Percentiles rank a stretch among this genome's conserved stretches.
phyloP scores from a whole-genome alignment of 2,888 invertebrate genomes.

The Lydus trimaculatus region DNA sequence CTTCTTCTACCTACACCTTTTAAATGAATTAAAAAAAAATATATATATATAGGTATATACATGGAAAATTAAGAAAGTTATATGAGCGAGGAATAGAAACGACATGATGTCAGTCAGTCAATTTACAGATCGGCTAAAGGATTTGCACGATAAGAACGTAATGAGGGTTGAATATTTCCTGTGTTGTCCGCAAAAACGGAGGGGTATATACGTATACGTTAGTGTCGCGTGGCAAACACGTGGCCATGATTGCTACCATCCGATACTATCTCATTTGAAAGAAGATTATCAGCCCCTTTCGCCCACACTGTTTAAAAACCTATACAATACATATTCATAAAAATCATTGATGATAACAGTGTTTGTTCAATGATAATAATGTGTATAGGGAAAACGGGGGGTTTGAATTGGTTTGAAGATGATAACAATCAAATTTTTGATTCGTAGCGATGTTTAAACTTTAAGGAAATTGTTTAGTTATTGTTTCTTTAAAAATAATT shows the following conservation, averaged over 20 bases:
- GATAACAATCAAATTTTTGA: not conserved
- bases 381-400: not conserved
- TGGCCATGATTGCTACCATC: slow-evolving; percentile 44
- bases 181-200: slow-evolving; percentile 43
- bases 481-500: not conserved
- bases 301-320: slow-evolving; percentile 30
- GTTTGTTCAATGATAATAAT: slow-evolving; percentile 13
- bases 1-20: not conserved
- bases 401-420: not conserved
- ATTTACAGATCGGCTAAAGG: slow-evolving; percentile 59
- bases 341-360: slow-evolving; percentile 14
- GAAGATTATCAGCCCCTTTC: slow-evolving; percentile 28
- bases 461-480: not conserved
- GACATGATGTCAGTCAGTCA: slow-evolving; percentile 43
- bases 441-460: not conserved
- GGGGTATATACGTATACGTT: no score
- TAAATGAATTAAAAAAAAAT: slow-evolving; percentile 12
- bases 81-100: slow-evolving; percentile 36
- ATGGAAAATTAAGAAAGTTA: slow-evolving; percentile 26
- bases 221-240: slow-evolving; percentile 45
- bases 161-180: slow-evolving; percentile 52
- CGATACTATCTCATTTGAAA: slow-evolving; percentile 45
- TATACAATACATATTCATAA: slow-evolving; percentile 29
- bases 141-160: slow-evolving; percentile 54
- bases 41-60: no score